Conservation (phyloP, 2,113 vertebrate genomes). For the Microcebus ravelobensis region DNA sequence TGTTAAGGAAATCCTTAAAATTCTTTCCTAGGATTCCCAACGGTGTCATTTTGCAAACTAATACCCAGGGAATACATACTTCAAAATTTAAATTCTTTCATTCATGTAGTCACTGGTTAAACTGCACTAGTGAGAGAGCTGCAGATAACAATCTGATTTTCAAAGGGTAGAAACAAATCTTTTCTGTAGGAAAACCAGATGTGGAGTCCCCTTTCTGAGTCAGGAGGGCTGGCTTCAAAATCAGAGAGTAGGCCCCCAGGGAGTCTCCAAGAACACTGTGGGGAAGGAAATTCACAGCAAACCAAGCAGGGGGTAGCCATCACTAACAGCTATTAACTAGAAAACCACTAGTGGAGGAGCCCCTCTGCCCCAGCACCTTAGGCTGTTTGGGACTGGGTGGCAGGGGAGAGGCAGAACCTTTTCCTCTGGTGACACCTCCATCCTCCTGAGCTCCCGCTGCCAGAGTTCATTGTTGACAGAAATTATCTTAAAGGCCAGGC, state of each 20-base stretch:
- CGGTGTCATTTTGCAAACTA: constrained; percentile 33
- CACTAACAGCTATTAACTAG: neutral
- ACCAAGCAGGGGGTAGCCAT: neutral
- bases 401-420: neutral
- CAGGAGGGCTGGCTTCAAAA: neutral
- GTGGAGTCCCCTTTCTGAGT: neutral
- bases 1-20: constrained; percentile 55
- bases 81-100: constrained; percentile 53
- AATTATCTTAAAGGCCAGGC: neutral
- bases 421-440: neutral
- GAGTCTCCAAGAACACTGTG: neutral
- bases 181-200: neutral
- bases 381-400: neutral
- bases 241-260: neutral
- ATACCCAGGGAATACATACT: constrained; percentile 36
- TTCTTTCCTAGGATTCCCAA: constrained; percentile 56
- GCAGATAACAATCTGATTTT: neutral
- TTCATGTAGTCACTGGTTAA: neutral
- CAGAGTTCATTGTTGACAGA: neutral
- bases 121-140: neutral
- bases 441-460: neutral
- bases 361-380: neutral
- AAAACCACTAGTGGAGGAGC: neutral
- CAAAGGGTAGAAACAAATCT: neutral
- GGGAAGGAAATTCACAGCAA: neutral